Conservation (phyloP, 2,113 vertebrate genomes). For the Dermatemys mawii region DNA sequence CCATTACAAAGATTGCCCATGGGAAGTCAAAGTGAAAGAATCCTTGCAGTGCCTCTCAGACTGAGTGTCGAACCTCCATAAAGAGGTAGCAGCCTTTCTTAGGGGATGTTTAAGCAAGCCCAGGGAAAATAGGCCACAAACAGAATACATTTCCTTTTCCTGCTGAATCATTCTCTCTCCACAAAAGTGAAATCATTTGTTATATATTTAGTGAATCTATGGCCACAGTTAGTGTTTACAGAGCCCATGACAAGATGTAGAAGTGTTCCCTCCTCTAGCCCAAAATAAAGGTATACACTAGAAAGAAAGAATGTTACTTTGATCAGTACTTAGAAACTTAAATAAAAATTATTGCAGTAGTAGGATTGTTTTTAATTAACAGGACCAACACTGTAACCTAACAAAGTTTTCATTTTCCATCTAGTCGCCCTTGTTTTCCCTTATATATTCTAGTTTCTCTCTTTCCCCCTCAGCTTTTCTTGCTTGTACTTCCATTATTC, state of each 20-base stretch:
- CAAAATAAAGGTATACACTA: neutral
- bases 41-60: neutral
- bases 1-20: slow-evolving; percentile 39
- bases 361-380: neutral
- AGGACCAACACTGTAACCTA: neutral
- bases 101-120: neutral
- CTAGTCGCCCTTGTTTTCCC: neutral
- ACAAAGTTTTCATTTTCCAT: neutral
- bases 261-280: neutral
- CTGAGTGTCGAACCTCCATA: neutral
- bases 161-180: neutral
- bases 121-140: neutral
- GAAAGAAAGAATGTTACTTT: neutral
- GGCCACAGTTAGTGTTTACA: neutral
- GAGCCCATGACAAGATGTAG: neutral
- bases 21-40: slow-evolving; percentile 36
- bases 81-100: neutral
- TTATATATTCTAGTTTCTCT: neutral
- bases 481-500: neutral
- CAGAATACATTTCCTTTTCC: neutral
- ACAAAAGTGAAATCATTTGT: neutral
- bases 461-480: neutral
- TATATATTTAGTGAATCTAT: neutral
- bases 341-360: neutral
- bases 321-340: neutral